Base-by-base conservation (phyloP, 2,797 vertebrate species). In the Capromys pilorides region DNA sequence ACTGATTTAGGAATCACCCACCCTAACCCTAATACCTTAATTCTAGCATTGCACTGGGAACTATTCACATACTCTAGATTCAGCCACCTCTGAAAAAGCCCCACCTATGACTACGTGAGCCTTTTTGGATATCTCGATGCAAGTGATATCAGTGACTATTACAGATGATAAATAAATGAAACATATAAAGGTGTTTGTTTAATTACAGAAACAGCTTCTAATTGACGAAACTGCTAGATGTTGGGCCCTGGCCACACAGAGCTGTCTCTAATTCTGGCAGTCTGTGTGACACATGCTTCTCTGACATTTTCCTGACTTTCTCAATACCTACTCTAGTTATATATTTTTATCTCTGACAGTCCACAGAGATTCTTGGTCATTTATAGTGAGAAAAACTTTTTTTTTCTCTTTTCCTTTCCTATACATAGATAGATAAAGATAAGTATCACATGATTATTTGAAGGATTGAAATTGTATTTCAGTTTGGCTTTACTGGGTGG, bases 391-490 rank as follows among this genome's bases (percentile, higher is more conserved):
- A 90, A 75, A 93, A 94, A 69, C 14, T 71, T 51, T 22, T 59
- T 19, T 88, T 62, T 39, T 33, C 36, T 49, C 18, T 82, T 66
- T 89, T 54, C 64, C 28, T 85, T 8, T 77, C 92, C 80, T 87
- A 12, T 88, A 59, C 94, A 57, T 93, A 78, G 71, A 61, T 90
- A 77, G 78, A 33, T 78, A 91, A 33, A 75, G 81, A 61, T 82
- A 80, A 85, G 64, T 83, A 73, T 96, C 73, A 93, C 62, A 12
- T 95, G 91, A 88, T 93, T 95, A 88, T 92, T 81, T 93, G 39
- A 94, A 49, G 93, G 93, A 97, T 96, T 97, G 96, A 96, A 93
- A 97, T 97, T 97, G 97, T 26, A 26, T 93, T 97, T 98, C 91
- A 84, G 87, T 98, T 96, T 95, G 95, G 71, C 45, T 94, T 96